Conservation (phyloP, 2,888 invertebrate species). For the Lamproptera curius region DNA sequence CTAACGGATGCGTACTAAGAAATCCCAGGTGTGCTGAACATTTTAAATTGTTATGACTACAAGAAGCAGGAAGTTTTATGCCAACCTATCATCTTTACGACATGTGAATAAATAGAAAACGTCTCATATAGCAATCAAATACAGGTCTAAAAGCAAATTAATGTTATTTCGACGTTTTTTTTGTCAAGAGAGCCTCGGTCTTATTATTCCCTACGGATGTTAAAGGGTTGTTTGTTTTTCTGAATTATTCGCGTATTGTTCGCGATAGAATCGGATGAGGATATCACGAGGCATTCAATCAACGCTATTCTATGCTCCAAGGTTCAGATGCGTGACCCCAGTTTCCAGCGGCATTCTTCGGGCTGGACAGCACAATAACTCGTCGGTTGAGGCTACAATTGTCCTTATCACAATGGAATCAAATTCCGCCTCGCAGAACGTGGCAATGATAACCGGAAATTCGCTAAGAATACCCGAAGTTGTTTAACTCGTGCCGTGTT, state of each 20-base stretch:
- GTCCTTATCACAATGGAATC: conserved; percentile 71
- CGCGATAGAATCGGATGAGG: conserved; percentile 11
- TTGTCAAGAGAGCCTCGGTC: no score
- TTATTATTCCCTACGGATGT: conserved; percentile 5
- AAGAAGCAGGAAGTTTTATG: neutral
- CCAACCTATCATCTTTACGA: no score
- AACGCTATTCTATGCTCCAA: conserved; percentile 57
- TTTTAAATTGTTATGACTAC: neutral
- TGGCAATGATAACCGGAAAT: conserved; percentile 13
- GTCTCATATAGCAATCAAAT: no score
- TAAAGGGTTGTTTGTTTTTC: conserved; percentile 6
- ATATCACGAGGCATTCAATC: conserved; percentile 31
- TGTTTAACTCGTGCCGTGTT: neutral
- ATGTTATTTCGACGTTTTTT: no score
- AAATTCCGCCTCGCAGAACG: conserved; percentile 42
- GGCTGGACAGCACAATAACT: conserved; percentile 70
- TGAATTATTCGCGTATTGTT: conserved; percentile 14
- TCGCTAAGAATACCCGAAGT: conserved; percentile 3
- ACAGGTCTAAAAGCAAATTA: no score
- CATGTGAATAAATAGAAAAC: no score
- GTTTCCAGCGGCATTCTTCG: conserved; percentile 62
- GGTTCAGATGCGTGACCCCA: conserved; percentile 58
- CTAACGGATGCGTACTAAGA: conserved; percentile 29
- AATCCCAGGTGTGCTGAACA: conserved; percentile 22
- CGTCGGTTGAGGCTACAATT: conserved; percentile 42